Evolutionary conservation across 1,140 invertebrate genomes (phyloP), one percentile per base, ranked within the genome.

Genomic region (Mizuhopecten yessoensis): DNA sequence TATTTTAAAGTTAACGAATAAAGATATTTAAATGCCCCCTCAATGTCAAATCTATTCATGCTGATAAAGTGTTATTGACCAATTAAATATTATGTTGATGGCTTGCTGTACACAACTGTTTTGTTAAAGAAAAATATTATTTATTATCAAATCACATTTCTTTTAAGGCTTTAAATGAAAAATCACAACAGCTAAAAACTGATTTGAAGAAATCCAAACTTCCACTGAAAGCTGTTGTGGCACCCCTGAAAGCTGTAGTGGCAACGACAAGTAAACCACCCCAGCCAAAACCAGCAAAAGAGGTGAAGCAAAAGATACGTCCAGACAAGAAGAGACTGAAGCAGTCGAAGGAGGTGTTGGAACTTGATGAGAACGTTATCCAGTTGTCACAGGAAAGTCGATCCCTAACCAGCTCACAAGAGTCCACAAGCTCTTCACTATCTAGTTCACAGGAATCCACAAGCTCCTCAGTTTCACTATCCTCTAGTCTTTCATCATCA

Each of bases 101-200:
- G n/a, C n/a, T n/a, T n/a, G n/a, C n/a, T n/a, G n/a, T n/a, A n/a
- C n/a, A n/a, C n/a, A n/a, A n/a, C n/a, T n/a, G n/a, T n/a, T n/a
- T n/a, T n/a, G n/a, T n/a, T n/a, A n/a, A n/a, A n/a, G n/a, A n/a
- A n/a, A n/a, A n/a, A n/a, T n/a, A n/a, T n/a, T n/a, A n/a, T n/a
- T n/a, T n/a, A n/a, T n/a, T n/a, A n/a, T 39, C 36, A 39, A 39
- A 39, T 39, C 36, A 39, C 36, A 39, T 39, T 29, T 42, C n/a
- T n/a, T n/a, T 23, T 75, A 86, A 92, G 91, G 89, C 92, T 33
- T 86, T 91, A 7, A 90, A 87, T 88, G 92, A 94, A 33, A 91
- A 91, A 29, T 88, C 88, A 45, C 33, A 34, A 0, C 33, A 88
- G 34, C 34, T 87, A 20, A 88, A 87, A 87, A 92, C 92, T 34